Conservation (phyloP, 2,113 vertebrate genomes). For the Tetraodon nigroviridis region DNA sequence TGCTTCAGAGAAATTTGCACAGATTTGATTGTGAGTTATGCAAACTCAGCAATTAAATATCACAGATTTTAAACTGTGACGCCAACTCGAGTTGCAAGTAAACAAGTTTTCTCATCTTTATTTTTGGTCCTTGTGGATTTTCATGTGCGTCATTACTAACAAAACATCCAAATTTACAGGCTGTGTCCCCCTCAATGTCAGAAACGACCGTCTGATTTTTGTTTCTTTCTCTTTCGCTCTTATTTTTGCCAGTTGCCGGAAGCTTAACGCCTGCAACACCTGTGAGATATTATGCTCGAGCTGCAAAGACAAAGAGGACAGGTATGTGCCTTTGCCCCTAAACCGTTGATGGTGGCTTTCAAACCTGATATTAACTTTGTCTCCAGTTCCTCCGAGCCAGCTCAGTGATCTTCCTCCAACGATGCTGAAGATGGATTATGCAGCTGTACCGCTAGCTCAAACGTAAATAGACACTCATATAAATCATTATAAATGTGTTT, state of each 20-base stretch:
- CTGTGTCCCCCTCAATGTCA: no score
- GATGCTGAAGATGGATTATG: conserved; percentile 81
- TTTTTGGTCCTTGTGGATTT: no score
- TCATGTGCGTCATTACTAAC: no score
- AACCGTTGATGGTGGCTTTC: background rate
- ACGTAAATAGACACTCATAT: conserved; percentile 51
- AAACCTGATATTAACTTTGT: background rate
- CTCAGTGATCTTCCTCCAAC: conserved; percentile 80
- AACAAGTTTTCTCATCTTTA: no score
- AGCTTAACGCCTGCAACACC: conserved; percentile 55
- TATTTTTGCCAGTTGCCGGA: conserved; percentile 48
- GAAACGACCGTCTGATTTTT: background rate
- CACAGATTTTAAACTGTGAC: no score
- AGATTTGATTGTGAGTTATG: no score
- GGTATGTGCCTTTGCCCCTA: conserved; percentile 58
- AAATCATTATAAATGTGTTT: background rate
- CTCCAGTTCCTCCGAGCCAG: conserved; percentile 75
- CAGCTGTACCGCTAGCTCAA: conserved; percentile 75
- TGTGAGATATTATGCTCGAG: conserved; percentile 74
- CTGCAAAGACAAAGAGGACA: conserved; percentile 53
- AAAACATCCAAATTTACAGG: no score
- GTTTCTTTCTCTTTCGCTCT: background rate
- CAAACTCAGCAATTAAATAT: no score
- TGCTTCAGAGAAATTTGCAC: no score
- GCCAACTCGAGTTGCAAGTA: no score